These are phyloP conservation scores for Drosophila dives DNA, from an alignment of 2,888 invertebrate species.

Conservation along the genomic window DNA sequence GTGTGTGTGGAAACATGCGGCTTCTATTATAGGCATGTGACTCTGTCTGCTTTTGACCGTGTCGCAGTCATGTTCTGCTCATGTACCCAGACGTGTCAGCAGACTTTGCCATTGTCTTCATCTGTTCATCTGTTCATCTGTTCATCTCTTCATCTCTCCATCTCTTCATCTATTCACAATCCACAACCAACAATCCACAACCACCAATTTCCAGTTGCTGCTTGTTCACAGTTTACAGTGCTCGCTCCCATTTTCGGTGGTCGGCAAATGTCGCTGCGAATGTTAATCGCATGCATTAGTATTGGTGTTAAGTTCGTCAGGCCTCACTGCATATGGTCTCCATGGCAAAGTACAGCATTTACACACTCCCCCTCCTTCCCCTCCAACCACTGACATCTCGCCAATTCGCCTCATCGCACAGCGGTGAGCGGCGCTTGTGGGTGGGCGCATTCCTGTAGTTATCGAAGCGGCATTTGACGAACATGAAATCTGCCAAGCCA, in stretches of 20 bases:
- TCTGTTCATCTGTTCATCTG: background rate
- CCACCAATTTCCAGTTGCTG: background rate
- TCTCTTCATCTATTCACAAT: too few species aligned
- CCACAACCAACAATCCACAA: background rate
- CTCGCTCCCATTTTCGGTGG: slow-evolving; percentile 17
- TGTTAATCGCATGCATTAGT: slow-evolving; percentile 77
- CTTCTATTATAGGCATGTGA: slow-evolving; percentile 49
- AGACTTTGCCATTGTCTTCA: slow-evolving; percentile 17
- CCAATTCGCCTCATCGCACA: background rate
- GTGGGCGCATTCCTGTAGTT: slow-evolving; percentile 29
- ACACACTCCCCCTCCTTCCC: background rate
- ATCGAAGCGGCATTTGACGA: slow-evolving; percentile 67
- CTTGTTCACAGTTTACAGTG: background rate
- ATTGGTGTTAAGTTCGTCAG: slow-evolving; percentile 70
- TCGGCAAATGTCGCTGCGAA: slow-evolving; percentile 55
- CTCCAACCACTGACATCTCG: too few species aligned
- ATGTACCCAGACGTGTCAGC: slow-evolving; percentile 55
- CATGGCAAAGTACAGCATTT: slow-evolving; percentile 17
- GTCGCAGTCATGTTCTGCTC: slow-evolving; percentile 44
- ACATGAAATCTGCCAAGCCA: slow-evolving; percentile 61
- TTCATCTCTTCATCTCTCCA: too few species aligned
- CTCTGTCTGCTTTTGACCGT: slow-evolving; percentile 54
- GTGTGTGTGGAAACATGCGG: slow-evolving; percentile 44
- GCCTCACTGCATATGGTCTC: slow-evolving; percentile 36
- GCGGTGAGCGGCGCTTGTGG: background rate